phyloP scores from a whole-genome alignment of 2,797 vertebrate genomes.

The Buphagus erythrorhynchus region DNA sequence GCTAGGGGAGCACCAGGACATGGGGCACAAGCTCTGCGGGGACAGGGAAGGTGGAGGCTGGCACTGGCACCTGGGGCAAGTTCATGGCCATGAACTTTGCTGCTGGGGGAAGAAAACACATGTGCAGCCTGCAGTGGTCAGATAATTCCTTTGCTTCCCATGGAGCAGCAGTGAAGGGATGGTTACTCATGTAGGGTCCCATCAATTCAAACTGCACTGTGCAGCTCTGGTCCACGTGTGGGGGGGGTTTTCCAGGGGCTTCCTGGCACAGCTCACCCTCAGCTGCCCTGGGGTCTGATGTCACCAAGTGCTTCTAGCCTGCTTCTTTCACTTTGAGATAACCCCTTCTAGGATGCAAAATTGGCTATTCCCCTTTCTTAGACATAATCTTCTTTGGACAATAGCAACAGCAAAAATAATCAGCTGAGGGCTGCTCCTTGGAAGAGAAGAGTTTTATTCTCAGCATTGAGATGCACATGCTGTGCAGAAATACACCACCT shows the following conservation, averaged over 20 bases:
- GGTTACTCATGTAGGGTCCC: background rate
- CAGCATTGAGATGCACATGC: background rate
- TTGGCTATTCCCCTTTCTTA: background rate
- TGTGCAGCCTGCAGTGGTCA: background rate
- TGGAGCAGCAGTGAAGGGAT: background rate
- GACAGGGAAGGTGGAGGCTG: background rate
- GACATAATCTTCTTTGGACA: background rate
- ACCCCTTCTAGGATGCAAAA: background rate
- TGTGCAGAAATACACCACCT: background rate
- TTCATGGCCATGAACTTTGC: background rate
- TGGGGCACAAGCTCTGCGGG: background rate
- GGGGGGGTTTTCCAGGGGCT: fast-evolving
- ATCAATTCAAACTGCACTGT: background rate
- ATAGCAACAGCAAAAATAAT: background rate
- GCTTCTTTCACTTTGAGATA: background rate
- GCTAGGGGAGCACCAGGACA: background rate
- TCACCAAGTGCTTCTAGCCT: background rate
- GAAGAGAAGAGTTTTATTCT: background rate
- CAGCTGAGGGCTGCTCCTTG: background rate
- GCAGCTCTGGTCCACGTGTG: fast-evolving
- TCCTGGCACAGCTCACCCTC: background rate
- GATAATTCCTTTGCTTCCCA: background rate
- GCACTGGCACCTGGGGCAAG: background rate
- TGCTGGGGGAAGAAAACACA: fast-evolving
- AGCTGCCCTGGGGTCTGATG: background rate